Conservation (phyloP, 2,113 vertebrate species). For the Daphoenositta chrysoptera region DNA sequence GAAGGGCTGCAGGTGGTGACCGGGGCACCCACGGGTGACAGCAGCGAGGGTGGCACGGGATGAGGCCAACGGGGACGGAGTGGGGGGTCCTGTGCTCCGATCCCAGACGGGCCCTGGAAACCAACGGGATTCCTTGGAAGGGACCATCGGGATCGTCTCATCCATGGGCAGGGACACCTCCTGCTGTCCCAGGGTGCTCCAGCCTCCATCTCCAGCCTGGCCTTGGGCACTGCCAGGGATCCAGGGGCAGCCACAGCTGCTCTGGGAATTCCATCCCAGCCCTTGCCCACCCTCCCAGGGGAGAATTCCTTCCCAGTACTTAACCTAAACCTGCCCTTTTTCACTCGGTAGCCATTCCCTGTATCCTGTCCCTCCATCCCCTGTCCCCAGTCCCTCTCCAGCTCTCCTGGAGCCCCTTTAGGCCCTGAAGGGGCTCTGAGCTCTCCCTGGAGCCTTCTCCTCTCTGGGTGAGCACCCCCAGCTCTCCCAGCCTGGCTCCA, state of each 20-base stretch:
- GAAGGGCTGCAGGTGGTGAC: neutral
- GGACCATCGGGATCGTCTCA: neutral
- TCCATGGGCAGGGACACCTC: neutral
- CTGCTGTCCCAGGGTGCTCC: neutral
- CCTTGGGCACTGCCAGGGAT: neutral
- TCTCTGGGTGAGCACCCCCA: neutral
- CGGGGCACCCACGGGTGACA: neutral
- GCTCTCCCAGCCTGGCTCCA: neutral
- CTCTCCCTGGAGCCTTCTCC: neutral
- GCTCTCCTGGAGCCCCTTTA: neutral
- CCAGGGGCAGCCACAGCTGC: neutral
- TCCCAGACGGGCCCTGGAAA: neutral
- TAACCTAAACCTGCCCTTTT: neutral
- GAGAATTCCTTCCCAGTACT: neutral
- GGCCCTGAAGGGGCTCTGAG: neutral
- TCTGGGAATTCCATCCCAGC: neutral
- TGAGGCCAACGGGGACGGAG: neutral
- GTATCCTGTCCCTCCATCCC: neutral
- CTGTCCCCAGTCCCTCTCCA: neutral
- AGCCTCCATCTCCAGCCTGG: fast-evolving
- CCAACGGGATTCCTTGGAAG: neutral
- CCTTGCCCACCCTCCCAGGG: fast-evolving
- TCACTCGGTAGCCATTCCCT: neutral
- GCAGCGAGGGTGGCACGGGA: neutral
- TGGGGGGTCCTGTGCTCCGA: neutral